phyloP scores from a whole-genome alignment of 2,888 invertebrate genomes.

The Therioaphis trifolii region DNA sequence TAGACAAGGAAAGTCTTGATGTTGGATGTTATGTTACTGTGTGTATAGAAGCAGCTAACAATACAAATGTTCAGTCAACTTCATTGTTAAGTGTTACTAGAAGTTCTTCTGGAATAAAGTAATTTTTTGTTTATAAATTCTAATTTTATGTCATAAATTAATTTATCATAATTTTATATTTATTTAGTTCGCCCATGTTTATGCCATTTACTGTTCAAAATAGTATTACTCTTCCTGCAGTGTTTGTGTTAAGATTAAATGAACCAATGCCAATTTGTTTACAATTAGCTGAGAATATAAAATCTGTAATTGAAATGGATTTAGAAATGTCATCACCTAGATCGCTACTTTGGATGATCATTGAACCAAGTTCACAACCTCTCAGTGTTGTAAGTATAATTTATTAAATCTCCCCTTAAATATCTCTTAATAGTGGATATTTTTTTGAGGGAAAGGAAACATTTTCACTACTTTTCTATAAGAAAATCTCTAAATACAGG shows the following conservation, averaged over 20 bases:
- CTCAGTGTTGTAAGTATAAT: constrained; percentile 55
- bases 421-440: too few relatives aligned
- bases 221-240: constrained; percentile 90
- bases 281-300: constrained; percentile 54
- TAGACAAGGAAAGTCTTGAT: constrained; percentile 77
- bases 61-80: constrained; percentile 83
- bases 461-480: too few relatives aligned
- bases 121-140: constrained; percentile 64
- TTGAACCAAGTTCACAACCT: constrained; percentile 60
- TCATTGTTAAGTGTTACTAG: constrained; percentile 79
- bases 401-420: too few relatives aligned
- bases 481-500: too few relatives aligned
- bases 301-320: constrained; percentile 61
- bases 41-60: constrained; percentile 86
- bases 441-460: too few relatives aligned
- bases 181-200: constrained; percentile 75
- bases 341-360: constrained; percentile 50
- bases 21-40: constrained; percentile 90
- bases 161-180: constrained; percentile 9
- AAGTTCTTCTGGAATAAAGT: constrained; percentile 81
- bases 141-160: constrained; percentile 35
- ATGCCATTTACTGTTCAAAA: constrained; percentile 84
- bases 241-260: constrained; percentile 85
- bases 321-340: constrained; percentile 54
- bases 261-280: constrained; percentile 86